A percentile compares a stretch with the other conserved stretches of the same genome.
phyloP scores from a whole-genome alignment of 1,140 invertebrate species.

The Anadara kagoshimensis region DNA sequence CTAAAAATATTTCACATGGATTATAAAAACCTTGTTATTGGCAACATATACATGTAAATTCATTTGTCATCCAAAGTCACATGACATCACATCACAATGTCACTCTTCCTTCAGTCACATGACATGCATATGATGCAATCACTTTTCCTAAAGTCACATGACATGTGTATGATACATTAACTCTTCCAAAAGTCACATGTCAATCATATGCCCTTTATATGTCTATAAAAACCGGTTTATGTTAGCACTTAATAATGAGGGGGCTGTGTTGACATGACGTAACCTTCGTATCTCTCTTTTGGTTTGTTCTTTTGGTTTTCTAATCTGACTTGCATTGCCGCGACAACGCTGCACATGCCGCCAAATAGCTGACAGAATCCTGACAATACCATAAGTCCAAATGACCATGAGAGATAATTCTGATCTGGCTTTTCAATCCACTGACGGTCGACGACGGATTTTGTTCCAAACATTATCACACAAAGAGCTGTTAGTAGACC shows the following conservation, averaged over 20 bases:
- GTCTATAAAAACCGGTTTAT: too few species aligned
- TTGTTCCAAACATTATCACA: constrained; percentile 90
- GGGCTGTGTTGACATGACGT: constrained; percentile 32
- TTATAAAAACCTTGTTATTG: too few species aligned
- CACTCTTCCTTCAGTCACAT: too few species aligned
- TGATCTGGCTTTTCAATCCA: constrained; percentile 97
- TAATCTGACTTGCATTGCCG: constrained; percentile 41
- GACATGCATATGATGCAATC: too few species aligned
- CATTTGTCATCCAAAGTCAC: too few species aligned
- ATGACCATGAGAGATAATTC: constrained; percentile 97
- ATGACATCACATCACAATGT: too few species aligned
- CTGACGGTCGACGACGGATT: constrained; percentile 90
- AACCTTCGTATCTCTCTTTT: constrained; percentile 15
- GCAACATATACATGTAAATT: too few species aligned
- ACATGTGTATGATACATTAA: too few species aligned
- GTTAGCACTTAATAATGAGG: constrained; percentile 27
- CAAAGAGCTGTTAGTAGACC: constrained; percentile 87
- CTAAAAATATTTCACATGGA: too few species aligned
- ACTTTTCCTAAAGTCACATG: too few species aligned
- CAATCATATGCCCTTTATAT: too few species aligned
- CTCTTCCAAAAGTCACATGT: too few species aligned
- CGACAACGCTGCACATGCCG: constrained; percentile 58
- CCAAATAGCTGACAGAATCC: constrained; percentile 80
- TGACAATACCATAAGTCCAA: constrained; percentile 89
- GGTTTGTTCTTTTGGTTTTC: constrained; percentile 27